A percentile compares a stretch with the other conserved stretches of the same genome.
phyloP scores from a whole-genome alignment of 1,140 invertebrate genomes.

The Heliconius melpomene region DNA sequence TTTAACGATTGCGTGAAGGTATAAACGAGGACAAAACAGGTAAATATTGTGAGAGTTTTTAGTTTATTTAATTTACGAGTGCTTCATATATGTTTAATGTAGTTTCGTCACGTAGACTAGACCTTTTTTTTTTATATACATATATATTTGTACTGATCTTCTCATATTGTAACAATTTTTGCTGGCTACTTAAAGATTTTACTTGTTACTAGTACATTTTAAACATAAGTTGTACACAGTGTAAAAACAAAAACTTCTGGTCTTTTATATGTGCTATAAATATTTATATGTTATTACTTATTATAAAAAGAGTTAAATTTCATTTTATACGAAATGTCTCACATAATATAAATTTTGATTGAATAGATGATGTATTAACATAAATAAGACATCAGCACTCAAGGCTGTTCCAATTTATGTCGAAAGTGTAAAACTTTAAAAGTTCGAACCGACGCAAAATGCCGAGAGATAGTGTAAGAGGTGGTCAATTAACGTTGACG shows the following conservation, averaged over 20 bases:
- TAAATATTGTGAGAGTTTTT: conserved; percentile 46
- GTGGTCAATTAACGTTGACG: conserved; percentile 15
- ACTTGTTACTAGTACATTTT: not conserved
- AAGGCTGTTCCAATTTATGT: conserved; percentile 46
- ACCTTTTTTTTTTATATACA: not conserved
- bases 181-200: not conserved
- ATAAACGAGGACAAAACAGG: conserved; percentile 53
- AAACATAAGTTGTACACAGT: not conserved
- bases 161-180: not conserved
- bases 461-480: conserved; percentile 21
- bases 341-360: conserved; percentile 34
- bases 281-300: not conserved
- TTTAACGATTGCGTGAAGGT: conserved; percentile 45
- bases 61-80: conserved; percentile 43
- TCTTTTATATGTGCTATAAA: not conserved
- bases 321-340: not conserved
- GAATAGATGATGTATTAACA: conserved; percentile 45
- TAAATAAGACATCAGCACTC: conserved; percentile 48
- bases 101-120: conserved; percentile 21
- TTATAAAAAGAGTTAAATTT: not conserved
- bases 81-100: conserved; percentile 7
- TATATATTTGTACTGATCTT: not conserved
- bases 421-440: conserved; percentile 25
- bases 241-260: no score
- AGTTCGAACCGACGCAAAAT: conserved; percentile 11